Base-by-base conservation (phyloP, 2,113 vertebrate species). In the Stigmatopora nigra region DNA sequence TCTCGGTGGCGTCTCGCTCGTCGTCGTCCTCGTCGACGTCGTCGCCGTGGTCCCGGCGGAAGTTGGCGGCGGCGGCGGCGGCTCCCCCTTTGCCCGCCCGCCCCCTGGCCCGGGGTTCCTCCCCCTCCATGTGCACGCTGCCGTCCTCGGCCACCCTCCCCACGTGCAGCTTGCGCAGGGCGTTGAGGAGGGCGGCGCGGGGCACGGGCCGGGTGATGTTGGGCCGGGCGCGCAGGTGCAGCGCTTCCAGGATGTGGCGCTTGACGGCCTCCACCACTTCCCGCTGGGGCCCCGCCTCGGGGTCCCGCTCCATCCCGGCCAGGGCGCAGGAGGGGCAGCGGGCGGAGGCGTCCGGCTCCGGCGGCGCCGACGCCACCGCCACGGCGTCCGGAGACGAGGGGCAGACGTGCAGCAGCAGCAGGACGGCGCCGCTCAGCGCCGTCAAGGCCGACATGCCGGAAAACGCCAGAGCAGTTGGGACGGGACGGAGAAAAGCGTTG, bases 211-310 rank as follows among this genome's bases (percentile, higher is more conserved):
- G 92, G 47, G 92, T 97, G 89, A 99, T 92, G 84, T 99, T 97
- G 80, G 97, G 97, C 82, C 94, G 93, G 68, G 89, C 86, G 87
- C 91, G 95, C 82, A 99, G 91, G 87, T 99, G 97, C 89, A 99
- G 90, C 97, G 97, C 95, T 91, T 92, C 95, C 67, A 99, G 83
- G 77, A 99, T 99, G 92, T 99, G 97, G 69, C 91, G 91, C 89
- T 99, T 99, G 69, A 98, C 97, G 59, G 96, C 96, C 88, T 98
- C 97, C 86, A 98, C 95, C 94, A 99, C 95, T 72, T 96, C 94
- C 61, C 88, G 91, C 89, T 95, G 92, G 2, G 82, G 76, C 56
- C 87, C 72, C 31, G 60, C 75, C 19, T 70, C 71, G 46, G n/a
- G n/a, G n/a, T 66, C 73, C 57, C 92, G 87, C 89, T 91, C 59